Evolutionary conservation across 2,113 vertebrate genomes (phyloP), one percentile per base, ranked within the genome.

Genomic region (Cochlearius cochlearius): DNA sequence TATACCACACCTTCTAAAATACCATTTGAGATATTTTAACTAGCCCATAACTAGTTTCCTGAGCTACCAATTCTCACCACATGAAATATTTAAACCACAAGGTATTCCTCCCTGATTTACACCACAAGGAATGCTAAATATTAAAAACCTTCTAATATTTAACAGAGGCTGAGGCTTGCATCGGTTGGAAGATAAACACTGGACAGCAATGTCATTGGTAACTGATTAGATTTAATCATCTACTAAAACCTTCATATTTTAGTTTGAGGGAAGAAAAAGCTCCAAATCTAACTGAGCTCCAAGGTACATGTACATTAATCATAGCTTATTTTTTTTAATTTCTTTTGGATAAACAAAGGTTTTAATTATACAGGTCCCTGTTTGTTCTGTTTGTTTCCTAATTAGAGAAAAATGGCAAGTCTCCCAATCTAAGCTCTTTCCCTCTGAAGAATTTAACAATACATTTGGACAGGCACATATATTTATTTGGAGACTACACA

Each of bases 361-460:
- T 98, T 98, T 98, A 98, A 97, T 98, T 98, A 97, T 98, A 96
- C 81, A 97, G 85, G 47, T 91, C 87, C 64, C 11, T 76, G 71
- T 64, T 93, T 88, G 91, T 86, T 95, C 92, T 96, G 90, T 96
- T 98, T 97, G 94, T 96, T 97, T 97, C 88, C 96, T 97, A 98
- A 97, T 97, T 98, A 97, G 95, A 95, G 58, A 93, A 97, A 98
- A 98, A 97, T 97, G 96, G 94, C 96, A 98, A 96, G 73, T 58
- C 85, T 98, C 96, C 94, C 96, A 97, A 72, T 91, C 89, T 89
- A 92, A 97, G 93, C 60, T 81, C 62, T 62, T 94, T 97, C 89
- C 47, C 92, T 97, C 95, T 97, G 88, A 95, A 95, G 94, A 97
- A 94, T 97, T 96, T 84, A 92, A 92, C 97, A 98, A 97, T 97